Base-by-base conservation (phyloP, 2,113 vertebrate species). In the Lutjanus erythropterus region DNA sequence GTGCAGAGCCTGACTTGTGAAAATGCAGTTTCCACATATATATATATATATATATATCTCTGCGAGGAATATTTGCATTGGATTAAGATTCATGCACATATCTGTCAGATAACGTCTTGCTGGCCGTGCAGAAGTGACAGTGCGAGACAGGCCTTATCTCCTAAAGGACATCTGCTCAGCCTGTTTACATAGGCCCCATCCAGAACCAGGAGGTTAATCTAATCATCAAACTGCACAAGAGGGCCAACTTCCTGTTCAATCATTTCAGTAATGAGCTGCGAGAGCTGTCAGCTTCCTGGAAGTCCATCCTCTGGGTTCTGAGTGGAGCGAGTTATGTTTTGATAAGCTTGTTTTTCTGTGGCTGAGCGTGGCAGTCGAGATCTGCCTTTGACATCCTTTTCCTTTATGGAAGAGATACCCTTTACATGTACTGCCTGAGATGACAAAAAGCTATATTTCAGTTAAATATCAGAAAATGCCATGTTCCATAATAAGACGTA, bases 171-270 rank as follows among this genome's bases (percentile, higher is more conserved):
- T 96, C 95, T 93, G 92, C 1, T 88, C 86, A 85, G 87, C 8
- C 70, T 81, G 93, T 95, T 92, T 90, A 90, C 88, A 88, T 79
- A 89, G 86, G 69, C 75, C 78, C 82, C 83, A 64, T 92, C 91
- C 73, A 42, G 78, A 88, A 86, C 90, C 89, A 80, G 90, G 91
- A 94, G 90, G 88, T 94, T 92, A 94, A 94, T 94, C 90, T 90
- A 95, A 91, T 94, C 94, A 92, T 86, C 93, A 94, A 91, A 91
- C 90, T 81, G 90, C 82, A 92, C 88, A 95, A 95, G 94, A 88
- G 88, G 84, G 87, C 87, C 70, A 83, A 92, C 92, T 95, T 96
- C 94, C 95, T 95, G 89, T 95, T 94, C 93, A 93, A 89, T 93
- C 88, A 72, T 84, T 90, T 92, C 81, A 85, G 92, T 94, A 94